These are phyloP conservation scores for Antheraea mylitta DNA, from an alignment of 1,140 invertebrate species.

Conservation along the genomic window DNA sequence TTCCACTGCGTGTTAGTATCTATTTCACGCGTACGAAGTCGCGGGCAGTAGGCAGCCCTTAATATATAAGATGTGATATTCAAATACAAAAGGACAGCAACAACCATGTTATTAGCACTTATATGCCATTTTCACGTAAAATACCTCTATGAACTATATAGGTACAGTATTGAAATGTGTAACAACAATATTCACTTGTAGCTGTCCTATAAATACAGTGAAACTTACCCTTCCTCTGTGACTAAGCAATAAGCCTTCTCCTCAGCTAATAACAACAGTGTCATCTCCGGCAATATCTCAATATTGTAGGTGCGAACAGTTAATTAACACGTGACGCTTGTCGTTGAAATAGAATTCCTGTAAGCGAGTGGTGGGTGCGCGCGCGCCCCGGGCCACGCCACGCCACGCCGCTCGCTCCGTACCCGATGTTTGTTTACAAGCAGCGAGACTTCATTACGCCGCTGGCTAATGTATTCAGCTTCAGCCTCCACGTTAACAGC, in stretches of 20 bases:
- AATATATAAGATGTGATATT: no score
- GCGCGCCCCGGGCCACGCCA: conserved; percentile 43
- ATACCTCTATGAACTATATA: background rate
- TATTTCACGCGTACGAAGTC: no score
- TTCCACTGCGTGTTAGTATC: no score
- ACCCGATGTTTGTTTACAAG: conserved; percentile 74
- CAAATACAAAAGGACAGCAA: no score
- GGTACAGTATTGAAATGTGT: background rate
- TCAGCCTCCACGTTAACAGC: conserved; percentile 77
- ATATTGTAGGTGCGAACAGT: conserved; percentile 74
- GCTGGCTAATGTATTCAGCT: conserved; percentile 78
- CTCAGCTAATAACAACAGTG: conserved; percentile 74
- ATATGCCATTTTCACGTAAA: no score
- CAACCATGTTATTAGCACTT: no score
- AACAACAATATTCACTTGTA: background rate
- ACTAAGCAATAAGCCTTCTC: conserved; percentile 67
- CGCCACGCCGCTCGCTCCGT: conserved; percentile 32
- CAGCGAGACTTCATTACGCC: conserved; percentile 77
- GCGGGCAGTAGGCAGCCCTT: no score
- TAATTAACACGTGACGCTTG: conserved; percentile 78
- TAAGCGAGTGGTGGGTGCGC: conserved; percentile 51
- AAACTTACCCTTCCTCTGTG: background rate
- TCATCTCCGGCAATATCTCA: conserved; percentile 73
- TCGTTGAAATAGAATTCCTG: conserved; percentile 77
- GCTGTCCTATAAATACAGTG: background rate